Evolutionary conservation across 2,113 vertebrate species (phyloP), one percentile per base, ranked within the genome.

Genomic region (Sterrhoptilus dennistouni): DNA sequence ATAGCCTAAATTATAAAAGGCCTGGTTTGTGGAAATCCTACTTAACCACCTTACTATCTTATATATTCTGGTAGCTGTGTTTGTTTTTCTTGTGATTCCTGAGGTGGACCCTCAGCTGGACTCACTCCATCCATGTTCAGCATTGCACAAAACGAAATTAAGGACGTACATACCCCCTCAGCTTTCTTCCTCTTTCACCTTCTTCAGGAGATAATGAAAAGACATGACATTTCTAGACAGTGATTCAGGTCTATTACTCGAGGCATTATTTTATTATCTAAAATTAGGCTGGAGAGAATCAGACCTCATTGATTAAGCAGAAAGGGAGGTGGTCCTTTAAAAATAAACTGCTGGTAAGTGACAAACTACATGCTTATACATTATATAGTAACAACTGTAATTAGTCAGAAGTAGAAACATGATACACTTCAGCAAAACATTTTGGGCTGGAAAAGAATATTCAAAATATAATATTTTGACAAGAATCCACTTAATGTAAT

Each of bases 141-240:
- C 5, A 38, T 31, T 63, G 66, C 44, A 38, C 2, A 8, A 81
- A 78, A 71, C 7, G 3, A 24, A 28, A 13, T 35, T 59, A 74
- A 17, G 14, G 59, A 49, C 11, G 2, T 52, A 53, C 19, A 15
- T 56, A 20, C 0, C 6, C 3, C 6, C 7, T 4, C 13, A 63
- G 9, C 7, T 68, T 85, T 68, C 44, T 90, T 8, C 12, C 8
- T 79, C 27, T 47, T 54, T 16, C 20, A 45, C 22, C 6, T 66
- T 63, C 31, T 57, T 78, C 52, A 75, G 23, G 10, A 77, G 11
- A 8, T 13, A 57, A 5, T 78, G 31, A 66, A 61, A 87, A 74
- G 6, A 18, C 15, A 33, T 29, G 20, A 35, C 11, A 64, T 68
- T 90, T 93, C 57, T 60, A 47, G 49, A n/a, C 11, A 52, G 27